Evolutionary conservation across 2,113 vertebrate genomes (phyloP).

Genomic region (Panthera uncia): DNA sequence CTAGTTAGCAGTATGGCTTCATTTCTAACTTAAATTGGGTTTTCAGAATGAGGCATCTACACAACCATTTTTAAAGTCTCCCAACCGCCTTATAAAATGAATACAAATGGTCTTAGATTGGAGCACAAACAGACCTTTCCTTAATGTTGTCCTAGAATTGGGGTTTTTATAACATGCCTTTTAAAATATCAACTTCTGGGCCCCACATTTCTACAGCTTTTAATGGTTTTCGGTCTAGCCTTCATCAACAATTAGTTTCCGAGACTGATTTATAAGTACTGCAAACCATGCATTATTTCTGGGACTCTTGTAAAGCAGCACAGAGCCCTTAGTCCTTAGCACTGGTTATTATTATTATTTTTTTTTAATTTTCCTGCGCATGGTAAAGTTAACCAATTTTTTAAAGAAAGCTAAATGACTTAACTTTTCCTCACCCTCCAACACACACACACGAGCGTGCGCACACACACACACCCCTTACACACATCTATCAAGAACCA

Average conservation of each 20-base stretch:
- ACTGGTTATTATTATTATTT: background rate
- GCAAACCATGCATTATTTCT: background rate
- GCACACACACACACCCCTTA: background rate
- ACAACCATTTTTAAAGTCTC: background rate
- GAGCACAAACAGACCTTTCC: background rate
- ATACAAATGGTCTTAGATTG: background rate
- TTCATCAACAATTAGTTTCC: slow-evolving; percentile 12
- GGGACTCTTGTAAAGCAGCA: background rate
- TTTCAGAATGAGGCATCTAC: slow-evolving; percentile 20
- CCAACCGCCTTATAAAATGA: background rate
- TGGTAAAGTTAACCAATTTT: background rate
- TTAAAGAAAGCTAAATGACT: background rate
- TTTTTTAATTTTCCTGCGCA: background rate
- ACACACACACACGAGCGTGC: background rate
- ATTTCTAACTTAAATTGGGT: background rate
- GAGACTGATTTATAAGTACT: background rate
- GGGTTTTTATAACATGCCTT: background rate
- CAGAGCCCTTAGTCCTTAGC: background rate
- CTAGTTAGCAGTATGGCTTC: background rate
- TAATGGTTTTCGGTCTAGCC: background rate
- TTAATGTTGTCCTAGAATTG: background rate
- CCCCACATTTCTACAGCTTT: background rate
- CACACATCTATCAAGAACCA: background rate
- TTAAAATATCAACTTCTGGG: background rate
- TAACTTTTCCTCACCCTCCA: background rate